Evolutionary conservation across 2,113 vertebrate genomes (phyloP), one percentile per base, ranked within the genome.

Genomic region (Dolichallabes microphthalmus): DNA sequence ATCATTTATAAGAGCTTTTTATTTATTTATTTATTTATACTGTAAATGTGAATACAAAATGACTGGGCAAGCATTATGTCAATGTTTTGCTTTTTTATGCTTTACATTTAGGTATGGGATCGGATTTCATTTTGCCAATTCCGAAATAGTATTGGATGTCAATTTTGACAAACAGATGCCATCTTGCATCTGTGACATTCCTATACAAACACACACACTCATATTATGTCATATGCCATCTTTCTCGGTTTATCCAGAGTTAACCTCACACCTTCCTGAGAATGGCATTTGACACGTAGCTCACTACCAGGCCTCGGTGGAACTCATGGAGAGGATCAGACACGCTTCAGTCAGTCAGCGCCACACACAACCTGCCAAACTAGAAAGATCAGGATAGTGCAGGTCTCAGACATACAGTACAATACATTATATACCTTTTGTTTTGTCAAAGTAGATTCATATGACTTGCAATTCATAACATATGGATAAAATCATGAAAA

Each of bases 281-380:
- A 73, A 75, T 78, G 64, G 57, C 64, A 86, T 86, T 86, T 88
- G 32, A 25, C 82, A 86, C 64, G 19, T 10, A 75, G 32, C 58
- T 45, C 73, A 35, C 80, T 61, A 81, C 81, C 68, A 84, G 82
- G 68, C 68, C 75, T 80, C 82, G 53, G 61, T 57, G 27, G 71
- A 15, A 64, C 17, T 50, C 78, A 60, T 35, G 57, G 58, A 35
- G 19, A 25, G 53, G 76, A 85, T 80, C 53, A 80, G 53, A 45
- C 57, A 39, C 53, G 52, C 19, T 60, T 27, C 25, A 35, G 35
- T 13, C 64, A 66, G 73, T 86, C 50, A 79, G 55, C 13, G 14
- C 20, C 60, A 80, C 60, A 80, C 55, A 60, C 57, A n/a, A 39
- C 50, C 83, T 81, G 25, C 71, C 57, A 81, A 55, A 55, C 55